Evolutionary conservation across 2,888 invertebrate species (phyloP), one percentile per base, ranked within the genome.

Genomic region (Himalopsyche kuldschensis): DNA sequence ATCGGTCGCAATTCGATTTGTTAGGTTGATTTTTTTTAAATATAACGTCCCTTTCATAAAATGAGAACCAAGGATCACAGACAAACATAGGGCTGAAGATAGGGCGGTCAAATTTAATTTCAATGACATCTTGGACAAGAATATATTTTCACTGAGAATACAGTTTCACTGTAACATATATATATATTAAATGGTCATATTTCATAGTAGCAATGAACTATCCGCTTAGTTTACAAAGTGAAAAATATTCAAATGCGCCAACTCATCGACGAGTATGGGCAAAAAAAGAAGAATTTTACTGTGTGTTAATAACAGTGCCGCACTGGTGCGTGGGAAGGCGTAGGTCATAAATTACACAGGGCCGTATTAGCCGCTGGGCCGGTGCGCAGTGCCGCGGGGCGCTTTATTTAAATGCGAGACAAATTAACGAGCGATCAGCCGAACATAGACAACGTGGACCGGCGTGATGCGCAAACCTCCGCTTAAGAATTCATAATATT

Each of bases 361-460:
- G 78, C 78, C 41, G 30, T 32, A n/a, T 20, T 69, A 80, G 63
- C 41, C 35, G 55, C 41, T 8, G n/a, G 20, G 48, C 75, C 79
- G 55, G n/a, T 55, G 55, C 55, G 55, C 20, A 55, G 55, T 55
- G 55, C 55, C 31, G n/a, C 32, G 75, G 79, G 79, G 79, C 24
- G 35, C 48, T 27, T 55, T 75, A 82, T 75, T 78, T 47, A 24
- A 82, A 27, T 41, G 63, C 41, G 41, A 32, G 41, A 82, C 79
- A 82, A 82, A 82, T 82, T 79, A 79, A 35, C 35, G 30, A 79
- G 35, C 55, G 55, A 55, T 55, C 55, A 55, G 55, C 55, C 55
- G 55, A 55, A 55, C 55, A 55, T 24, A 55, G 55, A 55, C 55
- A 55, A 55, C 55, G 55, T 15, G 55, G 55, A 20, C 6, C 24